These are phyloP conservation scores for Drosophila virilis DNA, from an alignment of 1,140 invertebrate genomes.

Conservation along the genomic window DNA sequence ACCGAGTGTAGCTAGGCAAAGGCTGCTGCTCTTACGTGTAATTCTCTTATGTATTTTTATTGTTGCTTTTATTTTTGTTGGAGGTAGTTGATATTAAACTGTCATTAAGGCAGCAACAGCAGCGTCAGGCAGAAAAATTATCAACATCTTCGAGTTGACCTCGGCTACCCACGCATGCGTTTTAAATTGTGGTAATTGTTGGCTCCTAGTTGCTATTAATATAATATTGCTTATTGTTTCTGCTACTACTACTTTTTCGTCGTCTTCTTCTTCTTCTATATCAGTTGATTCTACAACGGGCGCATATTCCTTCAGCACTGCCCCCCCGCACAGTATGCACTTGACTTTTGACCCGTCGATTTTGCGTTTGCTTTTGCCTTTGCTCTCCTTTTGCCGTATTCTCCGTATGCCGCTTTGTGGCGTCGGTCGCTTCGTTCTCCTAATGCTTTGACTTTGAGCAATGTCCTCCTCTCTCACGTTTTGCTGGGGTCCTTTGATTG, in stretches of 20 bases:
- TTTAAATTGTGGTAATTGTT: slow-evolving; percentile 5
- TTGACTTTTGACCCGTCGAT: slow-evolving; percentile 43
- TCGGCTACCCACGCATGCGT: slow-evolving; percentile 5
- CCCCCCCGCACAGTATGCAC: slow-evolving; percentile 66
- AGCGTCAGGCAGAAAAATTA: slow-evolving; percentile 19
- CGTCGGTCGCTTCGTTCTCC: slow-evolving; percentile 20
- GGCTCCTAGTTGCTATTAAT: slow-evolving; percentile 3
- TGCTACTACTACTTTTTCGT: too few relatives aligned
- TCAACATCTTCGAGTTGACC: slow-evolving; percentile 3
- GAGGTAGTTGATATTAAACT: slow-evolving; percentile 47
- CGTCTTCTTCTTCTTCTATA: not conserved
- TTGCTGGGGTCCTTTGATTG: slow-evolving; percentile 32
- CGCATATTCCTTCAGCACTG: slow-evolving; percentile 41
- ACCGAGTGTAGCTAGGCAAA: slow-evolving; percentile 5
- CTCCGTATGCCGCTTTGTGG: slow-evolving; percentile 30
- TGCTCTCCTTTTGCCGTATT: not conserved
- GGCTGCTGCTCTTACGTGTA: slow-evolving; percentile 3
- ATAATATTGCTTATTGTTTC: not conserved
- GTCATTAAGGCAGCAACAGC: slow-evolving; percentile 12
- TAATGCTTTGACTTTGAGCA: slow-evolving; percentile 50
- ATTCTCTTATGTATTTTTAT: slow-evolving; percentile 7
- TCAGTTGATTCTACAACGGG: slow-evolving; percentile 14
- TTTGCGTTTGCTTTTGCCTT: slow-evolving; percentile 17
- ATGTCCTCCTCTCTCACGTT: slow-evolving; percentile 47
- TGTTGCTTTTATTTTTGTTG: slow-evolving; percentile 20